These are phyloP conservation scores for Stomorhina lunata DNA, from an alignment of 2,888 invertebrate genomes.

Conservation along the genomic window DNA sequence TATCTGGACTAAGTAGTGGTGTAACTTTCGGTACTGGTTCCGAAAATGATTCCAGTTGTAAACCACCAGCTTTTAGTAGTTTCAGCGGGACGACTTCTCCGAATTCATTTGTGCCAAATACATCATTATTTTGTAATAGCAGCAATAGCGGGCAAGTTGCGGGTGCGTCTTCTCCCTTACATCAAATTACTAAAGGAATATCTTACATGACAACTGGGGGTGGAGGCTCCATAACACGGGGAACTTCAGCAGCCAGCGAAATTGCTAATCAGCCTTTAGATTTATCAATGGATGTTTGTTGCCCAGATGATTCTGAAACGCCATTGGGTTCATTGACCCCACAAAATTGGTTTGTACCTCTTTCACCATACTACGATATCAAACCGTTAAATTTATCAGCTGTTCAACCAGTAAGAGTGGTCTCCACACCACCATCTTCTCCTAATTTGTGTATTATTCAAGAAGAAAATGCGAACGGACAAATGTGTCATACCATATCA, in stretches of 20 bases:
- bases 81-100: conserved; percentile 78
- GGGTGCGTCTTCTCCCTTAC: conserved; percentile 82
- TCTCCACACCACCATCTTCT: conserved; percentile 79
- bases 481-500: conserved; percentile 77
- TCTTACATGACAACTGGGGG: conserved; percentile 86
- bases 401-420: conserved; percentile 78
- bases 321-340: conserved; percentile 27
- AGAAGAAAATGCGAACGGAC: conserved; percentile 83
- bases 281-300: conserved; percentile 78
- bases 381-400: conserved; percentile 79
- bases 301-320: conserved; percentile 59
- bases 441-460: conserved; percentile 88
- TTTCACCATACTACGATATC: conserved; percentile 76
- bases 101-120: conserved; percentile 75
- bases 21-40: conserved; percentile 69
- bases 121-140: conserved; percentile 68
- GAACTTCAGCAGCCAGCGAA: conserved; percentile 83
- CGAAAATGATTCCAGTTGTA: conserved; percentile 76
- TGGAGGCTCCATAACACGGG: conserved; percentile 86
- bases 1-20: conserved; percentile 65
- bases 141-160: conserved; percentile 72
- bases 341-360: conserved; percentile 75
- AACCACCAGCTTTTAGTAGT: conserved; percentile 81
- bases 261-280: conserved; percentile 78
- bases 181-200: conserved; percentile 85